Base-by-base conservation (phyloP, 1,140 invertebrate species). In the Anastrepha obliqua region DNA sequence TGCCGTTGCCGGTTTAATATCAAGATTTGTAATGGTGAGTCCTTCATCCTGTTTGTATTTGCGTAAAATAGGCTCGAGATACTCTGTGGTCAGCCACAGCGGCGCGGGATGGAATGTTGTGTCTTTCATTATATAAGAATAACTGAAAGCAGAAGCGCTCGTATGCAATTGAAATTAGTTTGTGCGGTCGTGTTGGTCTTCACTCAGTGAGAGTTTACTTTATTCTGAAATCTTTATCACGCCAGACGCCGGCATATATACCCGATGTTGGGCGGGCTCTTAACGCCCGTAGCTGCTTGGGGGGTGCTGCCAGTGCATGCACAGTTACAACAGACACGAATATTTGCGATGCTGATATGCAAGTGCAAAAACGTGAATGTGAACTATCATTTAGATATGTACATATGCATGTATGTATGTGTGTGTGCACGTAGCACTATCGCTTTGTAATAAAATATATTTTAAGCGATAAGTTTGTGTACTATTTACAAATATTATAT, bases 1-100 rank as follows among this genome's bases (percentile, higher is more conserved):
- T 62, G 90, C 87, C 0, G 91, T 93, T 2, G 92, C 92, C 0
- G 92, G 92, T n/a, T 89, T 91, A 0, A 93, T 89, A 6, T 62
- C 70, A n/a, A 92, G 29, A n/a, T 89, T 86, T 6, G n/a, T 89
- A 5, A 93, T 86, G 7, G 51, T 86, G 0, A 93, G 89, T 0
- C 86, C 85, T 6, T 87, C 70, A 86, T 93, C 91, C 85, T 92
- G 85, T 47, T 91, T 91, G 7, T 88, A 70, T 2, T 87, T 78
- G 13, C 86, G 86, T 7, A 93, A 78, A n/a, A 92, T 85, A 2
- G 88, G 29, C 11, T 93, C 89, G 20, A 93, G 59, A 47, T 93
- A 93, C 42, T 90, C 59, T 11, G 89, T 89, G 39, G 91, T 89
- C 3, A 93, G 87, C 92, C 92, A 93, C 4, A 87, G 74, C 2